phyloP scores from a whole-genome alignment of 37 sponge, comb jelly and placozoan species.

The Tethya wilhelma region DNA sequence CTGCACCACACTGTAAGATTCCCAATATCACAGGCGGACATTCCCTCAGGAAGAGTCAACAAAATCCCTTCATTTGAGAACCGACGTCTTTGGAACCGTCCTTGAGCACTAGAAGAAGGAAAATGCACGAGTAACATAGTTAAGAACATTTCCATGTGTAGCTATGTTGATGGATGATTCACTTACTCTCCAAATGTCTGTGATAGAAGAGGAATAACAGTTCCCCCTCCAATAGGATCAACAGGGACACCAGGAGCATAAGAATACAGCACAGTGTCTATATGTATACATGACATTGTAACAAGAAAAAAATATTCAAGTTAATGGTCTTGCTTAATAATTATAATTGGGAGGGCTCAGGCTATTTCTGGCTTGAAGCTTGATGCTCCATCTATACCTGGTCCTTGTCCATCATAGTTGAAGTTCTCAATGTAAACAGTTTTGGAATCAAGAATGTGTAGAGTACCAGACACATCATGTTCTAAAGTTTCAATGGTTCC shows the following conservation, averaged over 20 bases:
- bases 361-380: not conserved
- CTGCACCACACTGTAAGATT: constrained; percentile 42
- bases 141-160: no score
- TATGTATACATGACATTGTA: not conserved
- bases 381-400: not conserved
- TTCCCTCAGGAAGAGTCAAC: not conserved
- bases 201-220: no score
- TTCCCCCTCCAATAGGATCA: no score
- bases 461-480: not conserved
- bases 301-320: not conserved
- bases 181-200: no score
- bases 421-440: constrained; percentile 8
- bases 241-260: not conserved
- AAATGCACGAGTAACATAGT: no score
- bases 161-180: no score
- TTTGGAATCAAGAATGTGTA: not conserved
- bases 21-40: constrained; percentile 31
- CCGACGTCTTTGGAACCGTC: no score
- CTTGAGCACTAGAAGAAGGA: no score
- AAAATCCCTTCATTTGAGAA: not conserved
- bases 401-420: not conserved
- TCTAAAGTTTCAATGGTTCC: not conserved
- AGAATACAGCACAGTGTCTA: not conserved
- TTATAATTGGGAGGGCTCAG: not conserved
- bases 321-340: not conserved